Conservation (phyloP, 2,797 vertebrate genomes). For the Limnodromus scolopaceus region DNA sequence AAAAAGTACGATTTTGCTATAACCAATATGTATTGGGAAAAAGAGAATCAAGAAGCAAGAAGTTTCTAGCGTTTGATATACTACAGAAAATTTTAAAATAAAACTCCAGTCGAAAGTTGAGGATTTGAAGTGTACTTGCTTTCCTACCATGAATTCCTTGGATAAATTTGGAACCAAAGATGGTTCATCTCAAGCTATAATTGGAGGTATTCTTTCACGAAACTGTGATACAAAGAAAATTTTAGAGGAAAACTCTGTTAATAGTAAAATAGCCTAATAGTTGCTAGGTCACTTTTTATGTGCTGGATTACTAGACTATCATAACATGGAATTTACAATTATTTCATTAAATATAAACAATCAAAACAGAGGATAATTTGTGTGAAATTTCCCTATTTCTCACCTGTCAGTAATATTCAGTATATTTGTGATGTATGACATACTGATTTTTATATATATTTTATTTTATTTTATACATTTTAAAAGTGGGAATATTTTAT, state of each 20-base stretch:
- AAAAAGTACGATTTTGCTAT: neutral
- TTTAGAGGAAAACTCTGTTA: neutral
- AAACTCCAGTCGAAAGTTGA: neutral
- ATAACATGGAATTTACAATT: neutral
- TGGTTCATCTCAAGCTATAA: neutral
- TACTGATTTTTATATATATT: neutral
- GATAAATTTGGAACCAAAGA: neutral
- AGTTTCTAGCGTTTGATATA: neutral
- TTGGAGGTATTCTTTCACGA: neutral
- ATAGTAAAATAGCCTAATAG: neutral
- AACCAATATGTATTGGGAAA: neutral
- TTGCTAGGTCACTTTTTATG: neutral
- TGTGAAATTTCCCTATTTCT: neutral
- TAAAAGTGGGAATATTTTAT: neutral
- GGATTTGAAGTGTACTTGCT: neutral
- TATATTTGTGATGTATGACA: neutral
- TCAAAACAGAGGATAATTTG: neutral
- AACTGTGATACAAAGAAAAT: neutral
- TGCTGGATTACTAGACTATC: neutral
- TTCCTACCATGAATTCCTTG: neutral
- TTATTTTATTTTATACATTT: neutral
- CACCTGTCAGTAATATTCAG: neutral
- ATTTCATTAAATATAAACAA: neutral
- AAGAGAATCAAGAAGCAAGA: neutral
- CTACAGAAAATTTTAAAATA: neutral